Percentiles rank a stretch among this genome's conserved stretches.
These are phyloP conservation scores for Uria lomvia DNA, from an alignment of 2,113 vertebrate species.

Conservation along the genomic window DNA sequence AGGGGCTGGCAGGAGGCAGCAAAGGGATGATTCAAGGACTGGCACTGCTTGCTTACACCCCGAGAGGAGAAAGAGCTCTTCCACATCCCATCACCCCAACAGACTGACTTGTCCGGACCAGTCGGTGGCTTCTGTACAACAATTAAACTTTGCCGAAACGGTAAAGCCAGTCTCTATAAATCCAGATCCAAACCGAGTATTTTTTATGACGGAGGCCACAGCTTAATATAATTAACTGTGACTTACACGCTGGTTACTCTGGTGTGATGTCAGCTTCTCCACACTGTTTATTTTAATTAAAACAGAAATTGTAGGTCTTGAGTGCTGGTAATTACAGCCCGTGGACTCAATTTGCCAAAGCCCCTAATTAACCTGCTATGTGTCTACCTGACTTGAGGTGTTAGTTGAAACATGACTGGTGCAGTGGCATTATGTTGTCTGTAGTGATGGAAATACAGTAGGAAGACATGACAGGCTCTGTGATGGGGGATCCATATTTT, in stretches of 20 bases:
- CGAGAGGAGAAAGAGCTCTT: background rate
- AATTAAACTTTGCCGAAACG: conserved; percentile 62
- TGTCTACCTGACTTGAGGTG: conserved; percentile 78
- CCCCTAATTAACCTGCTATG: conserved; percentile 83
- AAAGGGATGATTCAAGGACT: background rate
- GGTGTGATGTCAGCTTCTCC: conserved; percentile 80
- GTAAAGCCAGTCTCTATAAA: conserved; percentile 45
- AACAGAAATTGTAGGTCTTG: conserved; percentile 83
- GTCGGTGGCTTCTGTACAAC: conserved; percentile 41
- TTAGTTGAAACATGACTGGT: conserved; percentile 77
- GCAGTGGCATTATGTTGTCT: conserved; percentile 62
- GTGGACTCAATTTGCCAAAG: conserved; percentile 78
- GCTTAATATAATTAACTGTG: conserved; percentile 78
- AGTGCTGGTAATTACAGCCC: conserved; percentile 80
- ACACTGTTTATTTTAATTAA: conserved; percentile 86
- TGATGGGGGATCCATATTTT: conserved; percentile 21
- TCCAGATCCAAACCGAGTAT: conserved; percentile 40
- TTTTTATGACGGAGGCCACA: conserved; percentile 65
- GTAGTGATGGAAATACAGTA: conserved; percentile 60
- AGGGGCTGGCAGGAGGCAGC: background rate
- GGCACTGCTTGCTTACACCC: background rate
- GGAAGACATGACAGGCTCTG: conserved; percentile 40
- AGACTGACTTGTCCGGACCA: conserved; percentile 40
- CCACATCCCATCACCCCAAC: background rate
- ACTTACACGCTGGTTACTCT: conserved; percentile 74